Conservation (phyloP, 2,113 vertebrate genomes). For the Microtus montanus region DNA sequence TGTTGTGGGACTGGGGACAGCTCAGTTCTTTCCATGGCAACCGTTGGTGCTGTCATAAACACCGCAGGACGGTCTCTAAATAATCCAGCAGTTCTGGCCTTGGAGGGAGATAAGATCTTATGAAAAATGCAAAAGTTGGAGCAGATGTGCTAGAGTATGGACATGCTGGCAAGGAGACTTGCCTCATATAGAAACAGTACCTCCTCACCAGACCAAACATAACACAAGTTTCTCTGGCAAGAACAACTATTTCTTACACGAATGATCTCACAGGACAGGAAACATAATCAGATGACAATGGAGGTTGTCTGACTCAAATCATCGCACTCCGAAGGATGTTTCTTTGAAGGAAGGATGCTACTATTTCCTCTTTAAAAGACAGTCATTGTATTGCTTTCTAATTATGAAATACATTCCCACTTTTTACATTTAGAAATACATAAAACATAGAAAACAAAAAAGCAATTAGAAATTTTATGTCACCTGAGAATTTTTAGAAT, state of each 20-base stretch:
- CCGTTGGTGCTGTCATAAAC: slow-evolving; percentile 69
- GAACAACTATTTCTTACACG: slow-evolving; percentile 6
- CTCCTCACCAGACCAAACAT: slow-evolving; percentile 36
- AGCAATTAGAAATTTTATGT: slow-evolving; percentile 3
- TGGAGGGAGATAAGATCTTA: slow-evolving; percentile 57
- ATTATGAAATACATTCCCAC: slow-evolving; percentile 33
- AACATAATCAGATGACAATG: background rate
- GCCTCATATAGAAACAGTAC: slow-evolving; percentile 30
- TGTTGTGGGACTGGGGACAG: slow-evolving; percentile 54
- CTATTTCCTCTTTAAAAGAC: slow-evolving; percentile 38
- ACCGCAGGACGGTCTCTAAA: slow-evolving; percentile 57
- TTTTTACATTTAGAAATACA: slow-evolving; percentile 45
- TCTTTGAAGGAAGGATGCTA: background rate
- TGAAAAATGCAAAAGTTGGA: slow-evolving; percentile 60
- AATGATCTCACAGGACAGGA: background rate
- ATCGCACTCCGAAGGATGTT: background rate
- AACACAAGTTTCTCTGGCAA: slow-evolving; percentile 26
- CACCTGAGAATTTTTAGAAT: slow-evolving; percentile 38
- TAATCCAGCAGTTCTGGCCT: slow-evolving; percentile 57
- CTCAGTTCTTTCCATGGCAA: slow-evolving; percentile 76
- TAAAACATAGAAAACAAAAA: slow-evolving; percentile 21
- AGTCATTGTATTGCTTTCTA: slow-evolving; percentile 18
- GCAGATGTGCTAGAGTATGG: slow-evolving; percentile 14
- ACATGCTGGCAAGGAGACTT: slow-evolving; percentile 19
- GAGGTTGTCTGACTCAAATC: background rate